Conservation (phyloP, 2,113 vertebrate genomes). For the Parus major region DNA sequence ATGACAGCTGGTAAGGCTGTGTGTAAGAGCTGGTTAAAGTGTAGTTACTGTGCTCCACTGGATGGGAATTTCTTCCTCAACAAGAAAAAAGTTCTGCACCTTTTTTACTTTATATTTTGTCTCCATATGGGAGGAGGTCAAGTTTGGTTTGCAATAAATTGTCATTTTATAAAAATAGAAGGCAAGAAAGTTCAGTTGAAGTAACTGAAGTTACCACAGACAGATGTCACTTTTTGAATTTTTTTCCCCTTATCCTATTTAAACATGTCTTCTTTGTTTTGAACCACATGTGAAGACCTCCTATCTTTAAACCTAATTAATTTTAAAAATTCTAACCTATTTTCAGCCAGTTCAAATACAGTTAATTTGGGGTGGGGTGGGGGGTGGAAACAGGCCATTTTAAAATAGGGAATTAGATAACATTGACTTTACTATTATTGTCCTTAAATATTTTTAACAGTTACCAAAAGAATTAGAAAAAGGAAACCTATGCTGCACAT, state of each 20-base stretch:
- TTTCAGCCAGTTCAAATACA: not conserved
- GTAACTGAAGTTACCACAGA: not conserved
- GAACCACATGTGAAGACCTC: not conserved
- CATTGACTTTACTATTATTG: not conserved
- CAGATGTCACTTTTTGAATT: not conserved
- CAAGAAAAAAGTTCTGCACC: not conserved
- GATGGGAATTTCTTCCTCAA: not conserved
- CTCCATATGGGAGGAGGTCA: not conserved
- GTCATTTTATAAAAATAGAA: not conserved
- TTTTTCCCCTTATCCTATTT: not conserved
- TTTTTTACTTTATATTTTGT: not conserved
- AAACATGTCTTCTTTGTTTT: not conserved
- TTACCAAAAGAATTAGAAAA: not conserved
- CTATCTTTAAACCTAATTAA: not conserved
- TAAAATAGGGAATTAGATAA: not conserved
- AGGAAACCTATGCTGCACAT: not conserved
- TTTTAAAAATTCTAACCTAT: not conserved
- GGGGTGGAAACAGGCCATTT: not conserved
- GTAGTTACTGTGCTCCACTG: not conserved
- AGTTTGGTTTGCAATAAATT: not conserved
- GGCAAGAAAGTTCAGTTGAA: not conserved
- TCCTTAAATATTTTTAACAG: not conserved
- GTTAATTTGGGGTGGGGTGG: not conserved
- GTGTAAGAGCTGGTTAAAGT: not conserved
- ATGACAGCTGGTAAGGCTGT: not conserved